phyloP scores from a whole-genome alignment of 2,888 invertebrate species.

The Drosophila gaucha region DNA sequence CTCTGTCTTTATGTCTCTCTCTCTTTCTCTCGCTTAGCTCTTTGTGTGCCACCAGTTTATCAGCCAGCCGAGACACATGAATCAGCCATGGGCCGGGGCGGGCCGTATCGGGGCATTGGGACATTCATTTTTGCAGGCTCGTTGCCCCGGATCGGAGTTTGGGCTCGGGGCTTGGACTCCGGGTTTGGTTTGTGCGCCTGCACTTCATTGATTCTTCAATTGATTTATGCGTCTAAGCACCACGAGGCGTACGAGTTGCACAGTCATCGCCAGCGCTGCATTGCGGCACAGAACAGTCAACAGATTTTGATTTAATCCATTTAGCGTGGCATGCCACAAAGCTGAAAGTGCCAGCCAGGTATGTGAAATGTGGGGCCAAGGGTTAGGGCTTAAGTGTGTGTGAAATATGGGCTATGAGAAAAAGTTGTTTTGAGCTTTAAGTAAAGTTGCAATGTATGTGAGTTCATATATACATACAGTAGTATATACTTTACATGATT shows the following conservation, averaged over 20 bases:
- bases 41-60: conserved; percentile 50
- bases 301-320: conserved; percentile 42
- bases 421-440: not conserved
- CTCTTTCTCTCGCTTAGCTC: not conserved
- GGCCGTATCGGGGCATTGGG: conserved; percentile 22
- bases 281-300: conserved; percentile 35
- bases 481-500: no score
- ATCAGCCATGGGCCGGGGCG: conserved; percentile 37
- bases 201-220: conserved; percentile 69
- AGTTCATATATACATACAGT: no score
- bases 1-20: not conserved
- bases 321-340: conserved; percentile 26
- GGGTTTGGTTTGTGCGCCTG: conserved; percentile 34
- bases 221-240: conserved; percentile 66
- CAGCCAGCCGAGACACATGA: conserved; percentile 50
- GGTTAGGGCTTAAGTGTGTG: not conserved
- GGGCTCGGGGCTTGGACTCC: not conserved
- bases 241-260: conserved; percentile 29
- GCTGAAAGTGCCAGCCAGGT: conserved; percentile 14
- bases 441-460: no score
- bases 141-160: not conserved
- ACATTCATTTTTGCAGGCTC: conserved; percentile 45
- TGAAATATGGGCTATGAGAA: not conserved
- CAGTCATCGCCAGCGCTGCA: conserved; percentile 45
- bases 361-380: not conserved